Percentiles rank a stretch among this genome's conserved stretches.
These are phyloP conservation scores for Pelvicachromis taeniatus DNA, from an alignment of 2,113 vertebrate genomes.

Conservation along the genomic window DNA sequence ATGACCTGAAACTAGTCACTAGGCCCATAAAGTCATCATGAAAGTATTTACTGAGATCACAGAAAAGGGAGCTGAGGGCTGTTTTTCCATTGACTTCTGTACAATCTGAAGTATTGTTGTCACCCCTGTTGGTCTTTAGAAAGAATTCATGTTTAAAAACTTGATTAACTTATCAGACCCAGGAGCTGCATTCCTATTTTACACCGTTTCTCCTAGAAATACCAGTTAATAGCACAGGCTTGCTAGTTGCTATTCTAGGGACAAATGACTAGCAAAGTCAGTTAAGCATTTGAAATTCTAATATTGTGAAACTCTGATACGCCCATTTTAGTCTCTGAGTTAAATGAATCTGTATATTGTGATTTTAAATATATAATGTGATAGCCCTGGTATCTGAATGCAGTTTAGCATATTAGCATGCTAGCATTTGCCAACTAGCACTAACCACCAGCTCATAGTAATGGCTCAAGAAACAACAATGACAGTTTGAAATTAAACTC, in stretches of 20 bases:
- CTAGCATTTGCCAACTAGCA: too few species aligned
- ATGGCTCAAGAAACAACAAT: too few species aligned
- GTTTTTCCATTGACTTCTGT: background rate
- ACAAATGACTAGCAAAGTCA: background rate
- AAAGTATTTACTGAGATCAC: background rate
- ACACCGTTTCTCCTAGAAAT: background rate
- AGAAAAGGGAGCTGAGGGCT: background rate
- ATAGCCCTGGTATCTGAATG: too few species aligned
- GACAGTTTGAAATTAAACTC: too few species aligned
- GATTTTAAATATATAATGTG: too few species aligned
- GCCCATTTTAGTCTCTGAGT: background rate
- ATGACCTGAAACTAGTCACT: background rate
- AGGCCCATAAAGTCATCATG: background rate
- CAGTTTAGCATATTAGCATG: too few species aligned
- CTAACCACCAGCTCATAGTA: too few species aligned
- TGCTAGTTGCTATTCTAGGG: background rate
- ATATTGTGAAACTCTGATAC: background rate
- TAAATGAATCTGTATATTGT: too few species aligned
- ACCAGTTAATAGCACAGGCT: background rate
- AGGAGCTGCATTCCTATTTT: background rate
- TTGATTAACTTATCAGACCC: background rate
- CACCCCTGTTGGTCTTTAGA: background rate
- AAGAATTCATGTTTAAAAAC: background rate
- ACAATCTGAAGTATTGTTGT: background rate
- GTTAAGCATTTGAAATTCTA: background rate